Base-by-base conservation (phyloP, 1,140 invertebrate species). In the Drosophila guanche region DNA sequence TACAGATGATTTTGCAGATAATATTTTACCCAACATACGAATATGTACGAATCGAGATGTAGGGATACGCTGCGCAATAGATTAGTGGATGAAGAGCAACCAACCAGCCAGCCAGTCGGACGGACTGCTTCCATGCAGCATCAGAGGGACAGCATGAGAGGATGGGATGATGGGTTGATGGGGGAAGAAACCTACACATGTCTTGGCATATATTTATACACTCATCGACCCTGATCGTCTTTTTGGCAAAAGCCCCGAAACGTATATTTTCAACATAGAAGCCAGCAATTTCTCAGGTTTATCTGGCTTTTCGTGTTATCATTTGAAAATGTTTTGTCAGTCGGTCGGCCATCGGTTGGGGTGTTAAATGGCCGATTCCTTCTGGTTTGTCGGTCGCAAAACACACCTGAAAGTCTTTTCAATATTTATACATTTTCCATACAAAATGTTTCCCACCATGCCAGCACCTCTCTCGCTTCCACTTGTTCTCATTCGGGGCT, bases 1-100 rank as follows among this genome's bases (percentile, higher is more conserved):
- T 88, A 69, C 74, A 84, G 66, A 84, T 85, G 76, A 86, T 76
- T 85, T 80, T 79, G 55, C 62, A 68, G 78, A 81, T 83, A 86
- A 88, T 88, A 86, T 81, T 76, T 68, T 65, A 16, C 54, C 52
- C 23, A 76, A 41, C 46, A 43, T 55, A 48, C 10, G 8, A 10
- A 29, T 29, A 37, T 10, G 10, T 37, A 12, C 29, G 46, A 42
- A 45, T 55, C 47, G 6, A 14, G 29, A 23, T n/a, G 42, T 14
- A 27, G 22, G 46, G 27, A n/a, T 23, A 20, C 23, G 43, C 65
- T 68, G 66, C 66, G 66, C 63, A 69, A 69, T 69, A 69, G 66
- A 56, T 68, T 37, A 37, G 3, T 23, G 68, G 42, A 20, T 14
- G 48, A 56, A 22, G 48, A 56, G 41, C 42, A 37, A 0, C 33